A percentile compares a stretch with the other conserved stretches of the same genome.
Conservation (phyloP, 2,797 vertebrate species). For the Megaceryle alcyon region DNA sequence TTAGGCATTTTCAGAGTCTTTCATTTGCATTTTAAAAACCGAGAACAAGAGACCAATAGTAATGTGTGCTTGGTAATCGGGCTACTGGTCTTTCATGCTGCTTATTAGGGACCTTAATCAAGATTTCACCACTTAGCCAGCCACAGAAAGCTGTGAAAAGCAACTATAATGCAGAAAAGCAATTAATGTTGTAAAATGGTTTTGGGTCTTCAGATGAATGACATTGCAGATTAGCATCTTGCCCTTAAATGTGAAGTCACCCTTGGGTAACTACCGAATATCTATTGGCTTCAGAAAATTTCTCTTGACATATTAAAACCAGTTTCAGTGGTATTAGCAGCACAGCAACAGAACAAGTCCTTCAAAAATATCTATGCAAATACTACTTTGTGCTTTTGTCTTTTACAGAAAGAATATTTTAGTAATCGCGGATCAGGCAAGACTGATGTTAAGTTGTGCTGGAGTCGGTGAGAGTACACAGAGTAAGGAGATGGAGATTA, state of each 20-base stretch:
- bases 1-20: neutral
- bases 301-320: neutral
- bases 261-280: neutral
- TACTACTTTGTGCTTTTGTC: neutral
- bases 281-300: neutral
- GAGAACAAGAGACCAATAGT: neutral
- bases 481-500: neutral
- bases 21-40: neutral
- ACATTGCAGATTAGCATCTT: neutral
- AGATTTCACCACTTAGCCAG: conserved; percentile 8
- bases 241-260: neutral
- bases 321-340: neutral
- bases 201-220: neutral
- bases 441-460: neutral
- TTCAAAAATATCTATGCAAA: neutral
- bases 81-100: neutral
- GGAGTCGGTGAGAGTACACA: neutral
- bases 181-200: conserved; percentile 30
- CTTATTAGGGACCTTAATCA: conserved; percentile 4
- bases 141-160: neutral
- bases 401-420: neutral
- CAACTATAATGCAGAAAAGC: neutral
- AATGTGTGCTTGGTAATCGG: neutral
- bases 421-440: neutral
- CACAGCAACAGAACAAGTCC: neutral